Evolutionary conservation across 2,797 vertebrate genomes (phyloP), one percentile per base, ranked within the genome.

Genomic region (Malurus splendens): DNA sequence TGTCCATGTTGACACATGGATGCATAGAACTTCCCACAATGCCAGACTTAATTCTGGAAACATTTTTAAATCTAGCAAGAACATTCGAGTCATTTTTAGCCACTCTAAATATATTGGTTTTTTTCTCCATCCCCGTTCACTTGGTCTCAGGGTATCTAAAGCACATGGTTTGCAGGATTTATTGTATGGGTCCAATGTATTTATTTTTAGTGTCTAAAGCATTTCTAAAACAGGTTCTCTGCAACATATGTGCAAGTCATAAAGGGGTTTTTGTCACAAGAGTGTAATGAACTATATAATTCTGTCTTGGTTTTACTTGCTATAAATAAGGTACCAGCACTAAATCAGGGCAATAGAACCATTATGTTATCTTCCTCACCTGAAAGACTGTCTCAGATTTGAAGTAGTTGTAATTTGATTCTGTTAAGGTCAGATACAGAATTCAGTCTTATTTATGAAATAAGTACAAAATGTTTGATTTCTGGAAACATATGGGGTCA

Each of bases 231-330:
- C 44, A 84, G 54, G 71, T 80, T 89, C 50, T 79, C 72, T 80
- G 50, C 77, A 93, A 82, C 82, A 68, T 90, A 92, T 77, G 64
- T 94, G 85, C 60, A 92, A 93, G 77, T 87, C 82, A 82, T 79
- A 79, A 89, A 89, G 45, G 80, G 44, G 10, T 70, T 82, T 81
- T 82, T 92, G 65, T 66, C 54, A 88, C n/a, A 67, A 67, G 66
- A 7, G 0, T 87, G 51, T 76, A 77, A 89, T 48, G 28, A 95
- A 85, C 79, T 33, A n/a, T 56, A 71, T 81, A 81, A 86, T 73
- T 82, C n/a, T 61, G 12, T 82, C 65, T 79, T 77, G 65, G 47
- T 72, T 93, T 90, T 93, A 47, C 77, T 70, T 83, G 59, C 79
- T 89, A 77, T 92, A 86, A 93, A 90, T 87, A 86, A 71, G 22